Percentiles rank a stretch among this genome's conserved stretches.
Evolutionary conservation across 2,113 vertebrate genomes (phyloP).

Genomic region (Xiphophorus hellerii): DNA sequence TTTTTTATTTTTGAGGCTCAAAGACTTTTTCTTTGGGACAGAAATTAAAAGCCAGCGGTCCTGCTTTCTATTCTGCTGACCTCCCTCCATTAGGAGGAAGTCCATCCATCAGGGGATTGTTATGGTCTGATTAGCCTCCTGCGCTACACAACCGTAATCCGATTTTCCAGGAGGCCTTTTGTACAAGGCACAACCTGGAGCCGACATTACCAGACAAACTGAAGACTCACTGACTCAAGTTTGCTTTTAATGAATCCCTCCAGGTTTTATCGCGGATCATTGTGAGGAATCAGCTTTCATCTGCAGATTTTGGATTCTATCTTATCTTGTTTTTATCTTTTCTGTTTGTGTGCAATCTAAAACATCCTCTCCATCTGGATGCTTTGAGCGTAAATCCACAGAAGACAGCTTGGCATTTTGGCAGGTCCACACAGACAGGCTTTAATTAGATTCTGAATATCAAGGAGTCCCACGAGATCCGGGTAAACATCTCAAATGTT

Average conservation of each 20-base stretch:
- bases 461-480: neutral
- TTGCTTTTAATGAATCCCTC: constrained; percentile 9
- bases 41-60: constrained; percentile 44
- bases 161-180: constrained; percentile 38
- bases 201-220: neutral
- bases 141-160: constrained; percentile 34
- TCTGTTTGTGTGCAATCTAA: neutral
- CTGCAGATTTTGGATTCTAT: neutral
- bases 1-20: constrained; percentile 20
- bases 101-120: constrained; percentile 57
- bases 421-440: neutral
- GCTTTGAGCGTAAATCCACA: neutral
- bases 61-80: constrained; percentile 37
- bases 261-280: neutral
- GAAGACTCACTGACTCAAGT: neutral
- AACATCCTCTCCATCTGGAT: neutral
- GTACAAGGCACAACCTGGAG: constrained; percentile 19
- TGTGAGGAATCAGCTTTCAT: neutral
- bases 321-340: neutral
- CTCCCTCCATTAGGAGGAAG: constrained; percentile 22
- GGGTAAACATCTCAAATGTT: constrained; percentile 6
- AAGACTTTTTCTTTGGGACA: constrained; percentile 14
- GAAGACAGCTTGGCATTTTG: neutral
- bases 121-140: constrained; percentile 47
- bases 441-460: constrained; percentile 1